phyloP scores from a whole-genome alignment of 1,140 invertebrate species.

The Lycorma delicatula region DNA sequence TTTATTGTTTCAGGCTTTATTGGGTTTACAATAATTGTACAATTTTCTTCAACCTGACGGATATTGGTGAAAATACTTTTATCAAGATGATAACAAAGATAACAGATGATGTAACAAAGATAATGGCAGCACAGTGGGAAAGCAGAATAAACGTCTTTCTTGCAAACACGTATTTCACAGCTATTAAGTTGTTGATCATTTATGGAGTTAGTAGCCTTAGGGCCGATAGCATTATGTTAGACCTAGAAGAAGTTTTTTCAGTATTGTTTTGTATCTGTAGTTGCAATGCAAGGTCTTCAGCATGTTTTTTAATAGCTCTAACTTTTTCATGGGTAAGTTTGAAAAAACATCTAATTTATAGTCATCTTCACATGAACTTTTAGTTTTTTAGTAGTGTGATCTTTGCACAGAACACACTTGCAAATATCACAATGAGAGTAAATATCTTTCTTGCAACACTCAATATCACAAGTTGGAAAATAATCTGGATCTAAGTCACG shows the following conservation, averaged over 20 bases:
- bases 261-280: no score
- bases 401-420: background rate
- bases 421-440: background rate
- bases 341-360: background rate
- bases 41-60: background rate
- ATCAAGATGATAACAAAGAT: background rate
- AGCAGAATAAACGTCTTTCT: background rate
- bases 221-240: no score
- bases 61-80: background rate
- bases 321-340: background rate
- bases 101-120: background rate
- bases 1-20: background rate
- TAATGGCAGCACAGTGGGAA: background rate
- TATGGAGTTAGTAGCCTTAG: no score
- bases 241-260: no score
- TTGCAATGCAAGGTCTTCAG: no score
- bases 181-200: no score
- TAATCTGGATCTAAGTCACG: background rate
- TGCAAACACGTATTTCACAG: background rate
- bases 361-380: background rate
- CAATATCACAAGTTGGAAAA: slow-evolving; percentile 5
- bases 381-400: background rate
- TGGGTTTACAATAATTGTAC: no score
- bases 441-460: background rate
- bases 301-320: no score